Evolutionary conservation across 2,797 vertebrate species (phyloP).

Genomic region (Ceryle rudis): DNA sequence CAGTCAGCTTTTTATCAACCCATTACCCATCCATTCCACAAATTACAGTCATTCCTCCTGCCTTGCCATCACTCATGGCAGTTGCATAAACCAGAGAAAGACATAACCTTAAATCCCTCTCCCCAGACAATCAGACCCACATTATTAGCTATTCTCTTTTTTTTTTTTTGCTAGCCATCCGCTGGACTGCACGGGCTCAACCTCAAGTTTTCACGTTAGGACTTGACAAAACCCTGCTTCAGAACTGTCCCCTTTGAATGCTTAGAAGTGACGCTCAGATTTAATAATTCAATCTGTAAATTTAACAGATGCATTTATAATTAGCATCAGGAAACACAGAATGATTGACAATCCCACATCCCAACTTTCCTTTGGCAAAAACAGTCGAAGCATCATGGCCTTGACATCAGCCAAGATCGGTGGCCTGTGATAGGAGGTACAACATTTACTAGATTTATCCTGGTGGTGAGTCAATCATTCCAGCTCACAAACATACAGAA

Average conservation of each 20-base stretch:
- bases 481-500: neutral
- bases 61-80: neutral
- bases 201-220: neutral
- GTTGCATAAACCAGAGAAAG: neutral
- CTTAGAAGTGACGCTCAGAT: neutral
- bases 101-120: neutral
- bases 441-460: neutral
- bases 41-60: neutral
- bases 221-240: neutral
- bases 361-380: neutral
- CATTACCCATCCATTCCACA: neutral
- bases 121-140: neutral
- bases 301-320: neutral
- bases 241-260: neutral
- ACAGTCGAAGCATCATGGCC: neutral
- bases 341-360: neutral
- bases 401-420: neutral
- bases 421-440: accelerated
- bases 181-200: neutral
- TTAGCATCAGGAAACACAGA: neutral
- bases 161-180: neutral
- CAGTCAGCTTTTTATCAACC: neutral
- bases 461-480: neutral
- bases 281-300: neutral
- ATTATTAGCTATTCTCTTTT: neutral